Percentiles rank a stretch among this genome's conserved stretches.
These are phyloP conservation scores for Sebastes flavidus DNA, from an alignment of 2,797 vertebrate species.

Conservation along the genomic window DNA sequence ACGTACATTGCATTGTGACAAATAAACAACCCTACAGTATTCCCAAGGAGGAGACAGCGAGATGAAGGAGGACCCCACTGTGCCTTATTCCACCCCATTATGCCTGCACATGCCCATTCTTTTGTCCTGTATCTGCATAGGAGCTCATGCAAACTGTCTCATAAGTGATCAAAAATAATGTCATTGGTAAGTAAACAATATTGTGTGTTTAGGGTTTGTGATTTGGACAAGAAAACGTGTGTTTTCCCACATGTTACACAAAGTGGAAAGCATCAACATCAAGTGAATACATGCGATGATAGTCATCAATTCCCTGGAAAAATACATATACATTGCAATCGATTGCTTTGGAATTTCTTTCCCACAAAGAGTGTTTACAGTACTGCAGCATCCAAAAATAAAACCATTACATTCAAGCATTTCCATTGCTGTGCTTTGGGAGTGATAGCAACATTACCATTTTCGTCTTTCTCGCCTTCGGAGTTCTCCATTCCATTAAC, in stretches of 20 bases:
- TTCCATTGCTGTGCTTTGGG: conserved; percentile 52
- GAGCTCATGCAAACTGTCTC: conserved; percentile 28
- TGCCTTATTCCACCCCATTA: conserved; percentile 48
- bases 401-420: conserved; percentile 65
- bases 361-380: conserved; percentile 59
- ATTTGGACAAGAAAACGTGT: conserved; percentile 1
- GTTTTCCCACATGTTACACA: not conserved
- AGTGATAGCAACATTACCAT: conserved; percentile 24
- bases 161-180: conserved; percentile 6
- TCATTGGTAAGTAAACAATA: conserved; percentile 31
- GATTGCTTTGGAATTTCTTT: conserved; percentile 50
- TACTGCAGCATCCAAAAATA: conserved; percentile 48
- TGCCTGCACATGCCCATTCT: conserved; percentile 18
- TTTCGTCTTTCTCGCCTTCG: not conserved
- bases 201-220: not conserved
- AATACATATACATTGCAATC: conserved; percentile 38
- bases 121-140: conserved; percentile 30
- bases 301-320: conserved; percentile 34
- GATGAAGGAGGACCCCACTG: conserved; percentile 56
- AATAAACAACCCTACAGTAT: conserved; percentile 63
- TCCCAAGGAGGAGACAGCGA: conserved; percentile 53
- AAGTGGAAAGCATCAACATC: conserved; percentile 32
- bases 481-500: conserved; percentile 13
- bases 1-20: conserved; percentile 62
- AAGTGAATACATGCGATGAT: conserved; percentile 45